Conservation (phyloP, 2,888 invertebrate species). For the Gymnocheta viridis region DNA sequence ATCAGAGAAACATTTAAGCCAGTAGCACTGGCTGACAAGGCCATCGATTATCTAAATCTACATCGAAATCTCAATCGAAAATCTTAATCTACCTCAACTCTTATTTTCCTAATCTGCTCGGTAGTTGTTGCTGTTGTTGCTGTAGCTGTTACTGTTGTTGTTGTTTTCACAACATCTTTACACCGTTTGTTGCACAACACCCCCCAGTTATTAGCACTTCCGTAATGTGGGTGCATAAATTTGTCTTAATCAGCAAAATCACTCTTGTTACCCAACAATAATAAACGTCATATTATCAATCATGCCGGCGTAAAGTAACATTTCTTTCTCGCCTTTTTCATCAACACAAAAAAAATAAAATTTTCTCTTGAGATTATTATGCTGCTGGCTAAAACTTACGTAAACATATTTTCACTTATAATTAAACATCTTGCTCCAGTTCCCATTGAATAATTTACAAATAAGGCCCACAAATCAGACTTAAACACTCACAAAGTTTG, state of each 20-base stretch:
- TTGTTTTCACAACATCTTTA: background rate
- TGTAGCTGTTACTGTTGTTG: background rate
- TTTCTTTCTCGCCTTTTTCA: background rate
- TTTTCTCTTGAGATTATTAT: conserved; percentile 9
- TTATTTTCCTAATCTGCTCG: too few species aligned
- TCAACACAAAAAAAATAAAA: background rate
- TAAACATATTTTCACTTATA: conserved; percentile 43
- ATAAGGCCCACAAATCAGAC: background rate
- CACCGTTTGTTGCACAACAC: background rate
- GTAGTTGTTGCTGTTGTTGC: too few species aligned
- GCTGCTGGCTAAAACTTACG: conserved; percentile 26
- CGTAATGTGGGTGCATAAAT: conserved; percentile 28
- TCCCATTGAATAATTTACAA: conserved; percentile 58
- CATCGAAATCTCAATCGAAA: too few species aligned
- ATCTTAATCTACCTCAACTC: too few species aligned
- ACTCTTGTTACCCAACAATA: background rate
- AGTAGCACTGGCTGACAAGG: too few species aligned
- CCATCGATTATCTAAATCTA: too few species aligned
- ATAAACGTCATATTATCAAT: conserved; percentile 30
- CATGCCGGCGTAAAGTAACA: background rate
- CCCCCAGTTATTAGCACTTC: background rate
- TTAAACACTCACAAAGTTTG: conserved; percentile 2
- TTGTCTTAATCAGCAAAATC: background rate
- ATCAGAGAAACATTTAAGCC: too few species aligned
- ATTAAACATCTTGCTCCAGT: conserved; percentile 65